Conservation (phyloP, 2,113 vertebrate genomes). For the Actenoides hombroni region DNA sequence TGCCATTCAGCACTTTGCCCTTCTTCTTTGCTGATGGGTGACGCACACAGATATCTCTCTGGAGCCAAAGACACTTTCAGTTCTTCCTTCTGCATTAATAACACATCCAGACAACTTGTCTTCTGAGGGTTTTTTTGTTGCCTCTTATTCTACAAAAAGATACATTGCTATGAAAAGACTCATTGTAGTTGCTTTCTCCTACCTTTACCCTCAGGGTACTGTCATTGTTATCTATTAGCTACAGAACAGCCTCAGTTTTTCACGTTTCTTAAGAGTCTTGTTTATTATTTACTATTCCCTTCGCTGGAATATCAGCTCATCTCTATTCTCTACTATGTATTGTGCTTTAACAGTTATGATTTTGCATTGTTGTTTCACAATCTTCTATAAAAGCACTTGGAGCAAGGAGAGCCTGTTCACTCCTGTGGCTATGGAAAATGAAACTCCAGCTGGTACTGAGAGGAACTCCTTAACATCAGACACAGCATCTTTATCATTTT, state of each 20-base stretch:
- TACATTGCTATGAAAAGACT: slow-evolving; percentile 3
- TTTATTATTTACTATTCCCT: slow-evolving; percentile 33
- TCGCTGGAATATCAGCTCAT: not conserved
- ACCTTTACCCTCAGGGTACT: not conserved
- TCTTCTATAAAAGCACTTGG: not conserved
- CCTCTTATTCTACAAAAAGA: not conserved
- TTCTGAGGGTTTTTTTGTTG: slow-evolving; percentile 22
- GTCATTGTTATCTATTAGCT: slow-evolving; percentile 10
- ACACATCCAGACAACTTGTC: not conserved
- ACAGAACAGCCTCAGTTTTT: not conserved
- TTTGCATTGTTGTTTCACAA: not conserved
- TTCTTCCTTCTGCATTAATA: slow-evolving; percentile 27
- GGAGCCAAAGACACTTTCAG: not conserved
- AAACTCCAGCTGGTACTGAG: not conserved
- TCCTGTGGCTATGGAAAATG: not conserved
- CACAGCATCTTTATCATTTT: not conserved
- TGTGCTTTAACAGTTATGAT: fast-evolving
- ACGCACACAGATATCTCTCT: not conserved
- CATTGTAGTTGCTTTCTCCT: not conserved
- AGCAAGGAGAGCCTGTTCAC: not conserved
- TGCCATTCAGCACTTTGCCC: not conserved
- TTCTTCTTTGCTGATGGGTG: not conserved
- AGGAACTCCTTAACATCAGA: not conserved
- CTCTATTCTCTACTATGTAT: not conserved
- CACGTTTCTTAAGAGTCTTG: not conserved